phyloP scores from a whole-genome alignment of 2,888 invertebrate genomes.

The Cecidostiba fungosa region DNA sequence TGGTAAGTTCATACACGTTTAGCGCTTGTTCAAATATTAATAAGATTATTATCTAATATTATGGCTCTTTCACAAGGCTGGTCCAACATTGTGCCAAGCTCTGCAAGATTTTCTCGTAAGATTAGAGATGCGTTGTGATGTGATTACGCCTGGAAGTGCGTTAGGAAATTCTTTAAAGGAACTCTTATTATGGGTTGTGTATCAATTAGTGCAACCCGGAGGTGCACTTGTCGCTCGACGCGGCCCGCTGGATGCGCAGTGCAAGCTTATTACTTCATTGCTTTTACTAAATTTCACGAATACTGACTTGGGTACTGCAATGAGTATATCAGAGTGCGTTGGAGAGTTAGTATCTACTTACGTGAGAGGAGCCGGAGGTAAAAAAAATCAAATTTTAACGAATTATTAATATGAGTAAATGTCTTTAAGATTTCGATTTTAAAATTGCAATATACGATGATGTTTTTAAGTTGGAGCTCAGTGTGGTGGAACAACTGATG shows the following conservation, averaged over 20 bases:
- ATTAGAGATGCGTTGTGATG: conserved; percentile 85
- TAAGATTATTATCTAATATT: conserved; percentile 48
- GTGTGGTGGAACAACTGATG: conserved; percentile 78
- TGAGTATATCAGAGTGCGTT: conserved; percentile 88
- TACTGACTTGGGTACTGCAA: conserved; percentile 86
- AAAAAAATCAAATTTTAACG: conserved; percentile 36
- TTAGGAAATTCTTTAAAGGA: conserved; percentile 84
- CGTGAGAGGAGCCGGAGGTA: conserved; percentile 75
- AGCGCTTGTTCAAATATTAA: neutral
- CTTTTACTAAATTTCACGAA: conserved; percentile 85
- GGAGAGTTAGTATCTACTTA: conserved; percentile 80
- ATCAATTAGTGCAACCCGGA: conserved; percentile 87
- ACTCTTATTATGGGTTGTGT: conserved; percentile 86
- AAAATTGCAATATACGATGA: neutral
- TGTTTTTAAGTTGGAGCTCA: conserved; percentile 74
- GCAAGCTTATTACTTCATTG: conserved; percentile 86
- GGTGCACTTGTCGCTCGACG: conserved; percentile 85
- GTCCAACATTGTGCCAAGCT: conserved; percentile 88
- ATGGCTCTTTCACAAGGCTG: conserved; percentile 82
- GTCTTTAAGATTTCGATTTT: neutral
- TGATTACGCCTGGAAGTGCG: conserved; percentile 82
- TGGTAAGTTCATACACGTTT: conserved; percentile 71
- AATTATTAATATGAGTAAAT: neutral
- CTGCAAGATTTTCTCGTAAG: conserved; percentile 87
- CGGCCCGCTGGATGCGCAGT: conserved; percentile 89